Evolutionary conservation across 2,888 invertebrate species (phyloP), one percentile per base, ranked within the genome.

Genomic region (Campopleginae sp.): DNA sequence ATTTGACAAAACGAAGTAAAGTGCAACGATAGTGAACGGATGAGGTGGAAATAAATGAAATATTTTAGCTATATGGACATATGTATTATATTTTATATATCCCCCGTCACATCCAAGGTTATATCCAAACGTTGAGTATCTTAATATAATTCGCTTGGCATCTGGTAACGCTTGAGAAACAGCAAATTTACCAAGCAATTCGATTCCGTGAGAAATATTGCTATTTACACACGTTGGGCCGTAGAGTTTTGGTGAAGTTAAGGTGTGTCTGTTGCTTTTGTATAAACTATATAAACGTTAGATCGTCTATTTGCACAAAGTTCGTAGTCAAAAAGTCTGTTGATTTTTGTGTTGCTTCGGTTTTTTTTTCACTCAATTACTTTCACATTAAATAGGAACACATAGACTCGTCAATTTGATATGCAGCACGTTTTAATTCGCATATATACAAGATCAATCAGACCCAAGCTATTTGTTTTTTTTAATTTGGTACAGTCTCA

Each of bases 41-140:
- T 74, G 66, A 65, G 75, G 65, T 85, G 70, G 19, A 85, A 85
- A 85, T 85, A 85, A 85, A 85, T 85, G 66, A 85, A 82, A 84
- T 82, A 85, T 85, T 85, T 85, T 85, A 85, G 75, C 65, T 85
- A 85, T 68, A 82, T 65, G 17, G 14, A 63, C 51, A 65, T 75
- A 79, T 68, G 68, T 51, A 42, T 63, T 54, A 42, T 71, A 70
- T 51, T 63, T 74, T 33, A 51, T 77, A 54, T 75, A 51, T 33
- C 46, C 42, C 63, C 58, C 71, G 75, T 72, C 65, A 63, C 46
- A 58, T 58, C 66, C 76, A 80, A 75, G 71, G 83, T 71, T 76
- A 63, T 33, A 75, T 38, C 71, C 71, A 70, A 72, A 66, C 72
- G 72, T 54, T 44, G 58, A 63, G 74, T 80, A 80, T 82, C 75